Base-by-base conservation (phyloP, 2,888 invertebrate genomes). In the Baronia brevicornis region DNA sequence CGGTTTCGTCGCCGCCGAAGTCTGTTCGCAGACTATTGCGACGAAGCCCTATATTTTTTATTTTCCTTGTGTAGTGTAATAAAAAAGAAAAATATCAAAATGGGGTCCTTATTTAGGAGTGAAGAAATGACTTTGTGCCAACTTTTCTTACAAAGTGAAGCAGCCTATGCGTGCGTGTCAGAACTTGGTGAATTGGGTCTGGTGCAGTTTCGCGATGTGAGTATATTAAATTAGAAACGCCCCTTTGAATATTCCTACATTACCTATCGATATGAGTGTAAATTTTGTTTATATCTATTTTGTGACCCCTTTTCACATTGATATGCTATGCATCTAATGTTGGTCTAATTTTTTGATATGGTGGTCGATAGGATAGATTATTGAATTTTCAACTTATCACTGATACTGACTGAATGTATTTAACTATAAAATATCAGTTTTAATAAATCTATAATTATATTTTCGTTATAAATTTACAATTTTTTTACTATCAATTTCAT, bases 101-200 rank as follows among this genome's bases (percentile, higher is more conserved):
- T 94, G 94, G 94, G 93, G 73, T 94, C 95, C 68, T 87, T 98
- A 69, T 98, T 97, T 84, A 91, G 97, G 54, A 97, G 97, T 87
- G 97, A 98, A 80, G 96, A 97, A 87, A 98, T 99, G 98, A 94
- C 95, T 64, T 88, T 98, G 77, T 97, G 97, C 89, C 98, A 98
- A 84, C 91, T 98, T 60, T 98, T 97, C 82, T 87, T 98, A 48
- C 98, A 98, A 79, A 96, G 97, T 80, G 98, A 98, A 86, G 97
- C 98, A 36, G 97, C 98, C 8, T 98, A 98, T 86, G 94, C 96
- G 41, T 98, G 97, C 86, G 96, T 98, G 48, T 97, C 98, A 15
- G 98, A 98, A 75, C 88, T 98, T 29, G 98, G 98, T 39, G 98
- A 99, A 84, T 86, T 98, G 47, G 98, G 98, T 32, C 87, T 98